These are phyloP conservation scores for Acanthis flammea DNA, from an alignment of 2,797 vertebrate species.

Conservation along the genomic window DNA sequence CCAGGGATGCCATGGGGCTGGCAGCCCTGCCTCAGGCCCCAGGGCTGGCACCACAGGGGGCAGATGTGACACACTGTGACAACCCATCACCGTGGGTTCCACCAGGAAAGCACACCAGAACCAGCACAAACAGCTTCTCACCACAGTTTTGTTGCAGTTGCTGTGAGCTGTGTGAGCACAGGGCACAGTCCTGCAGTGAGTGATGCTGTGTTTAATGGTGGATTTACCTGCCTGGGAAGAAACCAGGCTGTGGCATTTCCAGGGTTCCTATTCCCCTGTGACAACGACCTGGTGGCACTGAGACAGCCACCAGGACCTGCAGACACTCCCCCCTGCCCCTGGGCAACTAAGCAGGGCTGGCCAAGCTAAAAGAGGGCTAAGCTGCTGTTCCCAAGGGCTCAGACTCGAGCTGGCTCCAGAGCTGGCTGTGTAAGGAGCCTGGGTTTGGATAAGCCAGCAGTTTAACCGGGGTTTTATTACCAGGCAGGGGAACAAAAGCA, in stretches of 20 bases:
- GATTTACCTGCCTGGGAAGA: background rate
- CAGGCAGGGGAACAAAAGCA: constrained; percentile 81
- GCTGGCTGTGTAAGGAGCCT: constrained; percentile 26
- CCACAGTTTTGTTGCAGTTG: background rate
- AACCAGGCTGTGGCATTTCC: background rate
- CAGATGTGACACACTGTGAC: background rate
- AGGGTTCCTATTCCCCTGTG: background rate
- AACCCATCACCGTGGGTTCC: background rate
- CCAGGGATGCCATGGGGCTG: background rate
- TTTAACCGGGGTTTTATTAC: constrained; percentile 79
- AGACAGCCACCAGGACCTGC: background rate
- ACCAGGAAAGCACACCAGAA: background rate
- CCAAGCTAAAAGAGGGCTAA: background rate
- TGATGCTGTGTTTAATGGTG: background rate
- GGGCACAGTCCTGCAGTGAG: background rate
- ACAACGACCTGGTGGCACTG: background rate
- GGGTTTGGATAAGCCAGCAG: constrained; percentile 71
- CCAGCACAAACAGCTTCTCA: background rate
- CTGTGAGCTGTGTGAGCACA: fast-evolving
- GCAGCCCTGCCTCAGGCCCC: background rate
- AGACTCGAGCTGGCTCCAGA: constrained; percentile 38
- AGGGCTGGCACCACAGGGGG: background rate
- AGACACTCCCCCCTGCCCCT: background rate
- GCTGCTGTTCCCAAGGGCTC: constrained; percentile 17
- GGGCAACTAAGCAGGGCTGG: background rate